Percentiles rank a stretch among this genome's conserved stretches.
phyloP scores from a whole-genome alignment of 2,888 invertebrate genomes.

The Leucoma salicis region DNA sequence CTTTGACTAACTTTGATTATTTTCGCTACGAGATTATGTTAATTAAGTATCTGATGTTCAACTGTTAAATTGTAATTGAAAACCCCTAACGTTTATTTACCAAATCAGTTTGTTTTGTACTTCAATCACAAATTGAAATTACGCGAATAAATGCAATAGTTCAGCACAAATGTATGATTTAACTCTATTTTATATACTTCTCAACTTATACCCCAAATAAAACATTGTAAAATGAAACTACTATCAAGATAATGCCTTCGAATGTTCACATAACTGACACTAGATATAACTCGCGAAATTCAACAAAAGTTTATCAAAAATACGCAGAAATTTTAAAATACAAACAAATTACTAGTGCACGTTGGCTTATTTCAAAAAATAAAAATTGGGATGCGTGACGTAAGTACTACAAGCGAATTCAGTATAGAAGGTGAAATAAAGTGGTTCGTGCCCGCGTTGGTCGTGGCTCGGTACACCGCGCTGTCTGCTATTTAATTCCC shows the following conservation, averaged over 20 bases:
- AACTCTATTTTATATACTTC: too few species aligned
- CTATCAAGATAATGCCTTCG: conserved; percentile 23
- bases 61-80: conserved; percentile 59
- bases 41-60: conserved; percentile 57
- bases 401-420: conserved; percentile 37
- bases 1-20: conserved; percentile 61
- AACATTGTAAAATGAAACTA: conserved; percentile 8
- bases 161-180: conserved; percentile 9
- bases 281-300: conserved; percentile 23
- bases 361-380: conserved; percentile 35
- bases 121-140: conserved; percentile 34
- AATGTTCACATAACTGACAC: conserved; percentile 19
- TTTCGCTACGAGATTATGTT: conserved; percentile 60
- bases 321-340: conserved; percentile 30
- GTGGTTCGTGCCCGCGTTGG: conserved; percentile 51
- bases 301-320: conserved; percentile 25
- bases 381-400: conserved; percentile 39
- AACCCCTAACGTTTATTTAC: conserved; percentile 61
- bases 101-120: conserved; percentile 63
- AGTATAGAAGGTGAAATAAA: conserved; percentile 46
- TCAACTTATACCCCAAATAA: background rate
- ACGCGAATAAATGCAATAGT: background rate
- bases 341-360: conserved; percentile 36
- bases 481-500: conserved; percentile 66
- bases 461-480: conserved; percentile 57